Evolutionary conservation across 2,113 vertebrate species (phyloP).

Genomic region (Hippocampus barbouri): DNA sequence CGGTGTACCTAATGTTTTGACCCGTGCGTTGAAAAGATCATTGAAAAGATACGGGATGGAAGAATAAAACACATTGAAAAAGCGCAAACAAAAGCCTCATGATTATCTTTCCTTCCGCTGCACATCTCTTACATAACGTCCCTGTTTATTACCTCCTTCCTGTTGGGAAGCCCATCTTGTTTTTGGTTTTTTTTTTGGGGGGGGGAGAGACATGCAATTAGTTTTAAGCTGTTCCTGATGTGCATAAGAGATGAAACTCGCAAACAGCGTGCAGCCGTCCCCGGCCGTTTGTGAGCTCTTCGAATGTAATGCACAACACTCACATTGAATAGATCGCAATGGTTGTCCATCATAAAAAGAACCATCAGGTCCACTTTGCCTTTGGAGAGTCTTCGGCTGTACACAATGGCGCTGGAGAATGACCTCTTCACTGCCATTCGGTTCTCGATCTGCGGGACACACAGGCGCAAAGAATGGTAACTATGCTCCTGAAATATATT

Average conservation of each 20-base stretch:
- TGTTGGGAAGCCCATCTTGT: slow-evolving; percentile 6
- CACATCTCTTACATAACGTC: slow-evolving; percentile 1
- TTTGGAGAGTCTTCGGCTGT: slow-evolving; percentile 84
- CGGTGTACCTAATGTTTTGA: background rate
- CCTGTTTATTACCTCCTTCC: slow-evolving; percentile 4
- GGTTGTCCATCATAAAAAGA: slow-evolving; percentile 92
- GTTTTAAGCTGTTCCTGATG: slow-evolving; percentile 12
- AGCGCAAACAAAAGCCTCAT: slow-evolving; percentile 1
- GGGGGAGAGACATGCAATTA: background rate
- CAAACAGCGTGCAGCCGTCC: background rate
- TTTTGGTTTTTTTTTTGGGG: background rate
- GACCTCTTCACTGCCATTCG: slow-evolving; percentile 94
- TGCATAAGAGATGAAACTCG: background rate
- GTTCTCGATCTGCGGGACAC: slow-evolving; percentile 82
- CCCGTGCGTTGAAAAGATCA: background rate
- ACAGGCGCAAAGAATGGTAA: no score
- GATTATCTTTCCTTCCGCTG: slow-evolving; percentile 1
- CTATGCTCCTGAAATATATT: no score
- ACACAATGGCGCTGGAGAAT: slow-evolving; percentile 87
- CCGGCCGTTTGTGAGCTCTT: background rate
- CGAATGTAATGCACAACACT: slow-evolving; percentile 19
- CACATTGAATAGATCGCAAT: slow-evolving; percentile 93
- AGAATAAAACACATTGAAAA: background rate
- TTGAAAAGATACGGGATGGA: background rate
- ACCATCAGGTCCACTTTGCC: slow-evolving; percentile 94